Base-by-base conservation (phyloP, 2,888 invertebrate species). In the Eristalis intricaria region DNA sequence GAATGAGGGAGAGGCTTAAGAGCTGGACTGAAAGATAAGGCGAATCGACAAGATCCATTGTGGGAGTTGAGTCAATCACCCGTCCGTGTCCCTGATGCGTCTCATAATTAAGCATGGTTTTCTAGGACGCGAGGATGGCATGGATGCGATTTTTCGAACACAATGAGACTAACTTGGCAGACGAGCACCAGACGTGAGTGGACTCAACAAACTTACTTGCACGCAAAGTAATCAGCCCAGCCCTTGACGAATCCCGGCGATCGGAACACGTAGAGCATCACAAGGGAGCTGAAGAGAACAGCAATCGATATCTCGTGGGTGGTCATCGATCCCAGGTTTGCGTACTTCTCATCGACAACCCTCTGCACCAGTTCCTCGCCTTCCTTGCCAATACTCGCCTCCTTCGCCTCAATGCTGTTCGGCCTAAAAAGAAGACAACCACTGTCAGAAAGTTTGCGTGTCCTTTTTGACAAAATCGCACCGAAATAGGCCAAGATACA, bases 181-280 rank as follows among this genome's bases (percentile, higher is more conserved):
- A n/a, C n/a, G n/a, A n/a, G n/a, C n/a, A n/a, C n/a, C 26, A 3
- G 26, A 26, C 1, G 26, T 26, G 26, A 26, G 26, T n/a, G 26
- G 26, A 26, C 26, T 26, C 7, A 29, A 8, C 22, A 22, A 78
- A 26, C 26, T 29, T 26, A 26, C 60, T 23, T 60, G 26, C 60
- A 60, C 7, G 23, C 89, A 0, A 91, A 76, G 0, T 90, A 92
- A 74, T 95, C 94, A 0, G 96, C 96, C 97, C 98, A 98, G 0
- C 98, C 98, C 0, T 94, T 93, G 88, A 97, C 95, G 91, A 98
- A 97, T 76, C 97, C 97, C 0, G 98, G 98, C 84, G 95, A 95
- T 29, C 97, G 94, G 92, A 97, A 96, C 92, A 98, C 96, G 95
- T 98, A 98, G 79, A 98, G 93, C 56, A 96, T 89, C 23, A 98